Base-by-base conservation (phyloP, 1,140 invertebrate species). In the Trypoxylus dichotomus region DNA sequence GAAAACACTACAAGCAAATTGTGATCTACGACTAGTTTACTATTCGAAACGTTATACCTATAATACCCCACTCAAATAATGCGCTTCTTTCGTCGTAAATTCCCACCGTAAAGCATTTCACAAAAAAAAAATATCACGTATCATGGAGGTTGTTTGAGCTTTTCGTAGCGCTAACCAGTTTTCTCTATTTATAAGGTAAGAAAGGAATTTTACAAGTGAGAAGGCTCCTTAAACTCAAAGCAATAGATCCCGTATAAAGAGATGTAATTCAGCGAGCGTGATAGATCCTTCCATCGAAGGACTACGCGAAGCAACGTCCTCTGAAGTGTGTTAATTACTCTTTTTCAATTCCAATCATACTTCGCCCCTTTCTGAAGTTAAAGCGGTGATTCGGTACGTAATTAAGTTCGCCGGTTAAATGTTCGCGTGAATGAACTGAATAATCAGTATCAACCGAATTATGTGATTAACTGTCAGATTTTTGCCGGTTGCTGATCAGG, bases 291-390 rank as follows among this genome's bases (percentile, higher is more conserved):
- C 60, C 24, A 29, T 24, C 60, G 27, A 68, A 13, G 24, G 60
- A 68, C 60, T 68, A 21, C 19, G 19, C 24, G 60, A 8, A 15
- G 24, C 60, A 24, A 24, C 27, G 27, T 29, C 11, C 10, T 24
- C 60, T 68, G 60, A 68, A 68, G 60, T 68, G 60, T 68, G 21
- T 68, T 68, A 68, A 68, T 68, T 68, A 68, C 60, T 68, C 27
- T 24, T 29, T 29, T 68, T 68, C 60, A 68, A 68, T 68, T 68
- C 60, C 60, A 68, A 68, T 68, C 60, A 68, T 27, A 68, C 10
- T 24, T 68, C 15, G n/a, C 60, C 27, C 11, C 60, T 25, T 37
- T 68, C 60, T 68, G 21, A 68, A 68, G 60, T 68, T 68, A 68
- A 29, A 68, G 60, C 60, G 21, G 60, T 68, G 60, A 68, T 68